phyloP scores from a whole-genome alignment of 2,113 vertebrate species.

The Natator depressus region DNA sequence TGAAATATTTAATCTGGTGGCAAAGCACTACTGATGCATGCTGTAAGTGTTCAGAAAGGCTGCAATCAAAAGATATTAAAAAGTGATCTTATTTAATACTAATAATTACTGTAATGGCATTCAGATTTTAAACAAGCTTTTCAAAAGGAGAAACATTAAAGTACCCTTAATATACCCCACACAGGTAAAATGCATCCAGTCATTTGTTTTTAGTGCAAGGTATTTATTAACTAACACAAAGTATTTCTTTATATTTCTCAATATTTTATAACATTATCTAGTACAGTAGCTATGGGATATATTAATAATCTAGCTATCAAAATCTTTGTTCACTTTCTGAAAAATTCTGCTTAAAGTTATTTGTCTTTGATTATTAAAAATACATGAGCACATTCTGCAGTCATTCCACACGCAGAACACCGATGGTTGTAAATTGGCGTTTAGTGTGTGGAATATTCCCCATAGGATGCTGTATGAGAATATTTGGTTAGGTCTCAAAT shows the following conservation, averaged over 20 bases:
- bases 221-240: slow-evolving; percentile 30
- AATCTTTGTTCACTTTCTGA: not conserved
- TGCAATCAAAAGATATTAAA: not conserved
- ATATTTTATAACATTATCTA: not conserved
- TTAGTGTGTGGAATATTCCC: not conserved
- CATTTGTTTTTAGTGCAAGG: not conserved
- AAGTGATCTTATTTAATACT: not conserved
- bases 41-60: not conserved
- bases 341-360: not conserved
- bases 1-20: not conserved
- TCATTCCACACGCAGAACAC: not conserved
- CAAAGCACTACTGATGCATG: not conserved
- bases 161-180: not conserved
- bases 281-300: not conserved
- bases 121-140: slow-evolving; percentile 32
- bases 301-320: not conserved
- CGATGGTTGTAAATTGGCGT: not conserved
- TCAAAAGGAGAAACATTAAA: slow-evolving; percentile 14
- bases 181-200: not conserved
- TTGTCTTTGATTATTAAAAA: not conserved
- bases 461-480: not conserved
- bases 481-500: not conserved
- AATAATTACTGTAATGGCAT: not conserved
- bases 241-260: not conserved
- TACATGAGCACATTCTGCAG: not conserved